Conservation (phyloP, 2,797 vertebrate species). For the Falco rusticolus region DNA sequence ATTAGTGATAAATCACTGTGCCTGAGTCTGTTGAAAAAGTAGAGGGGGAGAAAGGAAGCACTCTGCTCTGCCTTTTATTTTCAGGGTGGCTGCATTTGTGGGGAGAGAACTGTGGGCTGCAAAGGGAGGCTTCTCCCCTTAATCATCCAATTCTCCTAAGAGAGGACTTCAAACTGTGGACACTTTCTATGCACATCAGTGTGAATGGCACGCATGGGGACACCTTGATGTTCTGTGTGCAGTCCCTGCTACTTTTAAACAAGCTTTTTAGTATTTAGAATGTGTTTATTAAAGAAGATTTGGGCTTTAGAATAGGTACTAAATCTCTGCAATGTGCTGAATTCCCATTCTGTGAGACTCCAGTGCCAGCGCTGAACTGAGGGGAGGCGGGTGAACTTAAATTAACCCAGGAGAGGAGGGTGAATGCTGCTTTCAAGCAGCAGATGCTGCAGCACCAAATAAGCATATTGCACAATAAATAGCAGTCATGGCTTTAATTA, state of each 20-base stretch:
- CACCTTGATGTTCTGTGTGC: neutral
- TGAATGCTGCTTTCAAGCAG: constrained; percentile 70
- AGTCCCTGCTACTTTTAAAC: neutral
- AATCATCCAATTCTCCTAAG: neutral
- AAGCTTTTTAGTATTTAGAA: neutral
- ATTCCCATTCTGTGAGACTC: constrained; percentile 56
- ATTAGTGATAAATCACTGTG: neutral
- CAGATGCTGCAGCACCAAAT: constrained; percentile 73
- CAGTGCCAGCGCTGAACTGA: constrained; percentile 36
- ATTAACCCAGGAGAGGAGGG: constrained; percentile 73
- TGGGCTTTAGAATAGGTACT: constrained; percentile 17
- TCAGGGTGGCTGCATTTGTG: neutral
- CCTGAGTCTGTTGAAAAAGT: neutral
- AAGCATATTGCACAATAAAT: constrained; percentile 79
- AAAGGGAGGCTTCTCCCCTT: neutral
- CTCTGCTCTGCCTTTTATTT: constrained; percentile 11
- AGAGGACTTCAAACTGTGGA: neutral
- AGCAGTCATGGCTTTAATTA: constrained; percentile 77
- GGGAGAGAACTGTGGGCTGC: neutral
- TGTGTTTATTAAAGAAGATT: constrained; percentile 24
- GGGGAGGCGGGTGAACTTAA: constrained; percentile 69
- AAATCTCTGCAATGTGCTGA: constrained; percentile 56
- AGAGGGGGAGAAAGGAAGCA: neutral
- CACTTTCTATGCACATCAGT: fast-evolving
- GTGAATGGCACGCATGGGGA: neutral